phyloP scores from a whole-genome alignment of 2,797 vertebrate genomes.

The Enteromius anoplus region DNA sequence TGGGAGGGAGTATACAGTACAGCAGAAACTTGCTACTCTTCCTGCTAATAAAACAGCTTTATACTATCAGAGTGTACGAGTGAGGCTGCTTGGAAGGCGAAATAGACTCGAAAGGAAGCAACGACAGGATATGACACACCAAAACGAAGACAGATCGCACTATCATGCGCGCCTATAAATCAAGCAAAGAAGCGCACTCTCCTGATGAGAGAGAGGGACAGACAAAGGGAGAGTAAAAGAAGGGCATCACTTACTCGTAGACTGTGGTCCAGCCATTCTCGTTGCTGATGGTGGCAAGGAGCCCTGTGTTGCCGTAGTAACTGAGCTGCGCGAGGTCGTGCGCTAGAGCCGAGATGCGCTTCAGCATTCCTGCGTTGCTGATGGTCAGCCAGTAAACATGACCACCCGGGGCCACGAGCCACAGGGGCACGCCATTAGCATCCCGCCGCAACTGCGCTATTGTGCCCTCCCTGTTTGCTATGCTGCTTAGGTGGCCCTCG shows the following conservation, averaged over 20 bases:
- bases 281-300: slow-evolving; percentile 87
- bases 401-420: slow-evolving; percentile 85
- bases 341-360: slow-evolving; percentile 86
- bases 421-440: slow-evolving; percentile 83
- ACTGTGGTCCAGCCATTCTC: slow-evolving; percentile 90
- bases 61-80: slow-evolving; percentile 1
- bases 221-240: slow-evolving; percentile 6
- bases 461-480: slow-evolving; percentile 81
- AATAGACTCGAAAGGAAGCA: slow-evolving; percentile 20
- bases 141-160: slow-evolving; percentile 32
- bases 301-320: slow-evolving; percentile 86
- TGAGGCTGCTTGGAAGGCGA: background rate
- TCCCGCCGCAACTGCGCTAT: slow-evolving; percentile 84
- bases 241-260: slow-evolving; percentile 84
- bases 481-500: slow-evolving; percentile 79
- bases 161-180: slow-evolving; percentile 13
- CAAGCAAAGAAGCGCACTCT: slow-evolving; percentile 7
- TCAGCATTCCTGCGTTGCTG: slow-evolving; percentile 85
- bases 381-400: slow-evolving; percentile 90
- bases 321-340: slow-evolving; percentile 88
- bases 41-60: background rate
- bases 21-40: slow-evolving; percentile 2
- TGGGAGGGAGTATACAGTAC: background rate
- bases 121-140: slow-evolving; percentile 1
- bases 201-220: slow-evolving; percentile 17